Conservation (phyloP, 2,113 vertebrate genomes). For the Chamaetylas fuelleborni region DNA sequence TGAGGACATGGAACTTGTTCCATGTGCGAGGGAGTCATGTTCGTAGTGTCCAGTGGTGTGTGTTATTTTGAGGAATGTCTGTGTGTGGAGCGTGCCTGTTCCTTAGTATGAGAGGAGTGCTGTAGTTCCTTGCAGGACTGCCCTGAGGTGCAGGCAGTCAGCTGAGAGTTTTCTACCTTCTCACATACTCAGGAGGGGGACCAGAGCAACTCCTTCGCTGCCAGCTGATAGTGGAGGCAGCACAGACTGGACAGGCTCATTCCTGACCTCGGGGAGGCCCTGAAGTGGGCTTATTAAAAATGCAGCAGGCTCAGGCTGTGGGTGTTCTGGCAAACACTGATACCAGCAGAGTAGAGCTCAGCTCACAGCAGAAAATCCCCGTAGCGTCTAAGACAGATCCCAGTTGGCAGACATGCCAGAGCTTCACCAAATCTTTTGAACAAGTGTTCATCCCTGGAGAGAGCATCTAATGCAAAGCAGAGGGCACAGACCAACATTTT, state of each 20-base stretch:
- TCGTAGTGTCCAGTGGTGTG: not conserved
- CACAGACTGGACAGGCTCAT: not conserved
- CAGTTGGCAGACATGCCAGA: not conserved
- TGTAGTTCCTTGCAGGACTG: not conserved
- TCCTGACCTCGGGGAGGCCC: not conserved
- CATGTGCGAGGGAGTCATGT: not conserved
- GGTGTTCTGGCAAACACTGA: not conserved
- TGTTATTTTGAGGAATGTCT: not conserved
- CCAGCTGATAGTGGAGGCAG: not conserved
- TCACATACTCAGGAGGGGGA: fast-evolving
- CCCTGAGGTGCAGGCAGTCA: not conserved
- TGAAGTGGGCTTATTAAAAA: not conserved
- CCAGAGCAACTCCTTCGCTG: not conserved
- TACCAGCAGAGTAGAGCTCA: not conserved
- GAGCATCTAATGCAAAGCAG: not conserved
- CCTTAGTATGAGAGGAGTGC: not conserved
- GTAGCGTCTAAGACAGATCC: not conserved
- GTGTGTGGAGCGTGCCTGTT: not conserved
- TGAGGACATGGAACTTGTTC: not conserved
- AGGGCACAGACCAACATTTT: not conserved
- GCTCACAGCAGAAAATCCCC: not conserved
- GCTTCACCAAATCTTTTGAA: not conserved
- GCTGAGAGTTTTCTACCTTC: not conserved
- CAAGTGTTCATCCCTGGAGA: not conserved
- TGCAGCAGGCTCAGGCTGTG: not conserved